Conservation (phyloP, 35 echinoderm and acorn worm species). For the Diadema setosum region DNA sequence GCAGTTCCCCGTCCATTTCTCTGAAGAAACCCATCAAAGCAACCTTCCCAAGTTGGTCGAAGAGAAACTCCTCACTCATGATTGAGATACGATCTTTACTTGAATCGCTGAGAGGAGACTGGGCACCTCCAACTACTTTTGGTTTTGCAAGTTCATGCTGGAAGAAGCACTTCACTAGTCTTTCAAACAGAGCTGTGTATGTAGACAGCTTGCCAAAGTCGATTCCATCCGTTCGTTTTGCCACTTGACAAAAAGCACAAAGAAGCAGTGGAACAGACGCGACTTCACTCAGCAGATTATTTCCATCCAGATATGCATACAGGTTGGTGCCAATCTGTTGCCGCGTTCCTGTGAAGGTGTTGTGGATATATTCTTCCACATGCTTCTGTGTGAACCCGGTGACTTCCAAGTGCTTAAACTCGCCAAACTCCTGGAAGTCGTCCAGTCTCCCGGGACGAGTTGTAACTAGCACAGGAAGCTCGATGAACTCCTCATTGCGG, state of each 20-base stretch:
- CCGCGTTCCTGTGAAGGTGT: neutral
- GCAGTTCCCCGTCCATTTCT: neutral
- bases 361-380: constrained; percentile 24
- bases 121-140: neutral
- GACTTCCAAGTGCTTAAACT: constrained; percentile 31
- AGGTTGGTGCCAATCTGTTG: neutral
- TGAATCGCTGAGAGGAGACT: neutral
- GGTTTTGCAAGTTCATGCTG: constrained; percentile 10
- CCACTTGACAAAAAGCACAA: constrained; percentile 16
- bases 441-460: constrained; percentile 21
- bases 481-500: neutral
- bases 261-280: neutral
- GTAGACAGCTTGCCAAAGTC: constrained; percentile 36
- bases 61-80: neutral
- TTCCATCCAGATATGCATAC: constrained; percentile 8
- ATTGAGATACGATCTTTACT: neutral
- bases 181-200: neutral
- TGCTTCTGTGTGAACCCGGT: constrained; percentile 36
- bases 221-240: constrained; percentile 35
- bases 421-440: constrained; percentile 17
- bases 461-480: constrained; percentile 20
- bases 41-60: constrained; percentile 33
- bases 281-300: neutral
- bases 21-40: constrained; percentile 20
- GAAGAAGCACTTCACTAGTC: neutral